Base-by-base conservation (phyloP, 2,888 invertebrate genomes). In the Ectobius pallidus region DNA sequence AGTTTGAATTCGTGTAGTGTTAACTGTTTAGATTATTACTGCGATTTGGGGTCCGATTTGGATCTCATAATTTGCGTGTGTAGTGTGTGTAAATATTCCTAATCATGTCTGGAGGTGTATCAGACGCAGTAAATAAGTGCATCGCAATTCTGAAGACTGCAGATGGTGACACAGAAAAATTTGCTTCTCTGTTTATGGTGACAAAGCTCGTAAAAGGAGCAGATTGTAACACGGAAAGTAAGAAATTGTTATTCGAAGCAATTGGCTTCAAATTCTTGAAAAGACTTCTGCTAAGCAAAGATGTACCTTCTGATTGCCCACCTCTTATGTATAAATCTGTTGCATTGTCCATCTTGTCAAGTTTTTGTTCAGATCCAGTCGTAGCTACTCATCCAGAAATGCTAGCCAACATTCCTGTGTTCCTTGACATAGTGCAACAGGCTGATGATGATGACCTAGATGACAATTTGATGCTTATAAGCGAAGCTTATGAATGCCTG, bases 251-350 rank as follows among this genome's bases (percentile, higher is more conserved):
- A 2, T 95, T 96, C 80, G 94, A 96, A 84, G 93, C 95, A 1
- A 94, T 97, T 78, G 96, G 96, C 25, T 92, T 94, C 78, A 89
- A 91, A 77, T 97, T 96, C 82, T 83, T 97, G 67, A 91, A 92
- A 80, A 91, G 94, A 78, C 84, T 97, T 69, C 84, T 97, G 32
- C 89, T 90, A 55, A 91, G 91, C 77, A 87, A 90, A 77, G 89
- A 90, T 80, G 89, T 93, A 25, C 93, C 95, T 63, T 92, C 92
- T 77, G 96, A 95, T 80, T 96, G 96, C 80, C 94, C 95, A 3
- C 92, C 94, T 0, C 88, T 92, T 73, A 92, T 96, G 44, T 97
- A 95, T 85, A 96, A 95, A 84, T 95, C 95, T 11, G 92, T 97
- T 58, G 96, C 96, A 0, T 84, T 97, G 49, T 94, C 94, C 7